These are phyloP conservation scores for Sciurus vulgaris DNA, from an alignment of 2,797 vertebrate genomes.

Conservation along the genomic window DNA sequence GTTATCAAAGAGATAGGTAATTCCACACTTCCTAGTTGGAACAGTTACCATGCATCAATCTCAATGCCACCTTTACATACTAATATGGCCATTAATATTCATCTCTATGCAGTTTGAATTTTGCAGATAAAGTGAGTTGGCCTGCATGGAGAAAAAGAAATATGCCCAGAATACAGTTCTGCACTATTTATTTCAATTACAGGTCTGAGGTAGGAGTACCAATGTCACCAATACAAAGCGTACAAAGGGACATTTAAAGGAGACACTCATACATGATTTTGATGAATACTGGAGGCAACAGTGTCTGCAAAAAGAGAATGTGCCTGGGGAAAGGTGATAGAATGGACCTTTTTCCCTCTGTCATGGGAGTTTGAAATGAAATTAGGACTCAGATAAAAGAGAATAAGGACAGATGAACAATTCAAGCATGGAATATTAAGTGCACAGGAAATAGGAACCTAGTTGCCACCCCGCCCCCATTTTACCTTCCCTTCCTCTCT, in stretches of 20 bases:
- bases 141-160: slow-evolving; percentile 69
- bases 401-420: slow-evolving; percentile 46
- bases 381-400: slow-evolving; percentile 58
- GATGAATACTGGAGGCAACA: slow-evolving; percentile 59
- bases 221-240: slow-evolving; percentile 56
- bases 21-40: slow-evolving; percentile 32
- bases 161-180: slow-evolving; percentile 60
- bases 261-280: slow-evolving; percentile 41
- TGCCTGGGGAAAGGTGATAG: slow-evolving; percentile 30
- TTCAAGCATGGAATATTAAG: slow-evolving; percentile 37
- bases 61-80: slow-evolving; percentile 79
- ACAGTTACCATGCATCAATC: slow-evolving; percentile 76
- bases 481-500: slow-evolving; percentile 23
- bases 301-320: slow-evolving; percentile 60
- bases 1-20: slow-evolving; percentile 68
- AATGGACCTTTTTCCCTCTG: slow-evolving; percentile 10
- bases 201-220: slow-evolving; percentile 69
- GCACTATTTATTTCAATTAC: slow-evolving; percentile 83
- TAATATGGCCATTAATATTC: slow-evolving; percentile 84
- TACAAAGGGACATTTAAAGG: slow-evolving; percentile 65
- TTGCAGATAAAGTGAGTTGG: slow-evolving; percentile 84
- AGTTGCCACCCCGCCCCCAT: neutral
- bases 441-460: neutral
- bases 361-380: slow-evolving; percentile 47
- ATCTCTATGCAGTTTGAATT: slow-evolving; percentile 75